phyloP scores from a whole-genome alignment of 2,888 invertebrate species.

The Melitaea athalia region DNA sequence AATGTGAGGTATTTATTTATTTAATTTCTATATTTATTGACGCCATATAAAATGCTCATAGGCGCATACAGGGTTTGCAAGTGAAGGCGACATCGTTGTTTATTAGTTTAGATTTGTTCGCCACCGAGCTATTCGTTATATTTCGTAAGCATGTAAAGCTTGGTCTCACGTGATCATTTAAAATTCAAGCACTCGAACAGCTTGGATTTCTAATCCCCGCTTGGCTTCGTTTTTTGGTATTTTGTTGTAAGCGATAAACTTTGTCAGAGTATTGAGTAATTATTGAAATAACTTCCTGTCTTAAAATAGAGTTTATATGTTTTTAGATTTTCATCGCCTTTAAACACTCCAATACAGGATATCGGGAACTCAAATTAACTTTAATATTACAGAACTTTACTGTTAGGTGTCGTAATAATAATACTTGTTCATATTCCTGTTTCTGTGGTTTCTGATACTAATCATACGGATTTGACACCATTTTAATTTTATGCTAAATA shows the following conservation, averaged over 20 bases:
- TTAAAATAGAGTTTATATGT: neutral
- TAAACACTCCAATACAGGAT: too few relatives aligned
- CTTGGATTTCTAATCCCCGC: conserved; percentile 32
- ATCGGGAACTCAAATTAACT: too few relatives aligned
- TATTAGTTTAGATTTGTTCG: conserved; percentile 50
- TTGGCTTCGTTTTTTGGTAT: conserved; percentile 14
- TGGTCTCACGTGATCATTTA: conserved; percentile 18
- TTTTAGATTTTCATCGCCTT: neutral
- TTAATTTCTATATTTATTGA: too few relatives aligned
- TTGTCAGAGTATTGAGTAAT: neutral
- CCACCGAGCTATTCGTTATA: conserved; percentile 48
- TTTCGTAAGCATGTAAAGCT: conserved; percentile 43
- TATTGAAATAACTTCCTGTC: neutral
- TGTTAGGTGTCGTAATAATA: too few relatives aligned
- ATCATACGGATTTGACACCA: too few relatives aligned
- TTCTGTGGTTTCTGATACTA: too few relatives aligned
- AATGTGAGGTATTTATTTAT: too few relatives aligned
- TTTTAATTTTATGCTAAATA: too few relatives aligned
- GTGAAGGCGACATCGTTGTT: conserved; percentile 33
- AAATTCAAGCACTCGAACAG: conserved; percentile 13
- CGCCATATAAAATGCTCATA: too few relatives aligned
- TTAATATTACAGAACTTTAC: too few relatives aligned
- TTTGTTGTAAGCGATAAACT: conserved; percentile 1
- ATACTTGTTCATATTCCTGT: too few relatives aligned
- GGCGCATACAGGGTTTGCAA: too few relatives aligned